Conservation (phyloP, 2,888 invertebrate genomes). For the Microctonus hyperodae region DNA sequence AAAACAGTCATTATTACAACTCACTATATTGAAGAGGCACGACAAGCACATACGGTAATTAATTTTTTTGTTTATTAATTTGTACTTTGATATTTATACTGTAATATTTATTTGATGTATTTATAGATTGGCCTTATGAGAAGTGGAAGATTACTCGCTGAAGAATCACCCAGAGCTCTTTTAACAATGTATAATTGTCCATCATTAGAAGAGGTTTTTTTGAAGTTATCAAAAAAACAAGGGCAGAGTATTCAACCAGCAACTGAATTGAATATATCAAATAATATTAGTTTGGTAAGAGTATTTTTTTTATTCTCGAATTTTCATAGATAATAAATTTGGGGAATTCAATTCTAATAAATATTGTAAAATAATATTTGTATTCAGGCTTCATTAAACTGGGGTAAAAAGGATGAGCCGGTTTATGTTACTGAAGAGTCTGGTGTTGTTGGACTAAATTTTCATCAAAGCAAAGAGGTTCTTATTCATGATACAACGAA, state of each 20-base stretch:
- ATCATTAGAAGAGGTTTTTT: conserved; percentile 90
- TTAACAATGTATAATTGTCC: conserved; percentile 84
- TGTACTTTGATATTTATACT: no score
- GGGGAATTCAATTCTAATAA: no score
- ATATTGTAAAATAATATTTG: background rate
- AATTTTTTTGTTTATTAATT: background rate
- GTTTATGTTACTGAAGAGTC: conserved; percentile 87
- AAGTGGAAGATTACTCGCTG: conserved; percentile 87
- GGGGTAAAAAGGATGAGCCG: conserved; percentile 83
- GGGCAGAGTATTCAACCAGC: conserved; percentile 57
- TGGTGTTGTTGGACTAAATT: conserved; percentile 86
- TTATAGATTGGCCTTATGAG: conserved; percentile 92
- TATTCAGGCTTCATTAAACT: conserved; percentile 74
- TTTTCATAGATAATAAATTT: no score
- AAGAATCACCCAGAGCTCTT: conserved; percentile 86
- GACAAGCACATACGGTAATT: conserved; percentile 85
- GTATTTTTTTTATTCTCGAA: background rate
- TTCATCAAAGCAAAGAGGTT: conserved; percentile 90
- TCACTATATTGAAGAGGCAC: conserved; percentile 95
- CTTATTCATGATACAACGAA: conserved; percentile 78
- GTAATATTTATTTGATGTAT: background rate
- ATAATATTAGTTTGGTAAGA: conserved; percentile 76
- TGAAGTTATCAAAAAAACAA: conserved; percentile 86
- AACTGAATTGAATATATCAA: conserved; percentile 72
- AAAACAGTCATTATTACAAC: conserved; percentile 93